Evolutionary conservation across 2,113 vertebrate species (phyloP).

Genomic region (Cololabis saira): DNA sequence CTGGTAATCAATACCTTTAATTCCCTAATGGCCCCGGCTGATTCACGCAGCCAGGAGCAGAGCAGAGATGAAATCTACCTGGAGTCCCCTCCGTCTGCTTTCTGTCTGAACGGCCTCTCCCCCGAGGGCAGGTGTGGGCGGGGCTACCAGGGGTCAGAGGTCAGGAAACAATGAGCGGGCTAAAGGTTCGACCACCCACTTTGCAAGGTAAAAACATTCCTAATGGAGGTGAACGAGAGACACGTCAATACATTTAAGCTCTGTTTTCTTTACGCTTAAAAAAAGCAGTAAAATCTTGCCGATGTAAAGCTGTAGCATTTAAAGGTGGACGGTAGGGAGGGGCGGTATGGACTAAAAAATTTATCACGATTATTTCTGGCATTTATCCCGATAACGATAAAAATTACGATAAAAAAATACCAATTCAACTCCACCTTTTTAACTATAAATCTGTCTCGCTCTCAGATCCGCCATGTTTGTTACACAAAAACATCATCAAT

Average conservation of each 20-base stretch:
- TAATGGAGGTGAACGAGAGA: constrained; percentile 6
- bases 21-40: constrained; percentile 64
- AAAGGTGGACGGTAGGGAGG: too few species aligned
- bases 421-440: too few species aligned
- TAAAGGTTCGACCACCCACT: constrained; percentile 12
- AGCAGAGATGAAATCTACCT: constrained; percentile 45
- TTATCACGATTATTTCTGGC: too few species aligned
- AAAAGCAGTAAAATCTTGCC: too few species aligned
- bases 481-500: too few species aligned
- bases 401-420: too few species aligned
- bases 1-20: constrained; percentile 73
- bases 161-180: constrained; percentile 37
- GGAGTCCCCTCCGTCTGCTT: constrained; percentile 39
- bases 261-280: too few species aligned
- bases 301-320: too few species aligned
- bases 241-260: neutral
- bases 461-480: too few species aligned
- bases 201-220: constrained; percentile 3
- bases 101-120: constrained; percentile 34
- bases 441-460: too few species aligned
- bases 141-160: constrained; percentile 45
- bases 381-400: too few species aligned
- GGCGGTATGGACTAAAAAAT: too few species aligned
- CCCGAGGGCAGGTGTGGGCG: constrained; percentile 41
- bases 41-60: constrained; percentile 13